Conservation (phyloP, 2,113 vertebrate species). For the Bubo scandiacus region DNA sequence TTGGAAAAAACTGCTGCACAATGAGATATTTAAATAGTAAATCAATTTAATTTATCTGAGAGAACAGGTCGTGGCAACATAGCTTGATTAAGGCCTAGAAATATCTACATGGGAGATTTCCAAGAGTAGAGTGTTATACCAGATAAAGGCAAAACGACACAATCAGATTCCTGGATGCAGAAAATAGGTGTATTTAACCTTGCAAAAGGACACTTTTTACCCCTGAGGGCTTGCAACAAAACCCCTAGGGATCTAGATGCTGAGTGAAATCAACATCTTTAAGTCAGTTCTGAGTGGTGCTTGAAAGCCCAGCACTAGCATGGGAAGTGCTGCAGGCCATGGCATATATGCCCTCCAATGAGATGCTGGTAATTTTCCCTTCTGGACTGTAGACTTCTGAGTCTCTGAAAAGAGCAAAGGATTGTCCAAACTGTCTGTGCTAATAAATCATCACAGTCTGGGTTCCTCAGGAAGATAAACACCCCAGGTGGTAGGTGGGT, state of each 20-base stretch:
- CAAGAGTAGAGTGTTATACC: not conserved
- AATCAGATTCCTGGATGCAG: not conserved
- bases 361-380: not conserved
- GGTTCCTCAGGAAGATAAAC: not conserved
- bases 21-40: not conserved
- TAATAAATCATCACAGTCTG: not conserved
- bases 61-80: not conserved
- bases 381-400: not conserved
- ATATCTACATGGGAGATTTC: not conserved
- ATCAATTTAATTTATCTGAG: not conserved
- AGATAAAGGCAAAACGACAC: not conserved
- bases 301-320: not conserved
- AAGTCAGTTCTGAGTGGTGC: not conserved
- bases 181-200: not conserved
- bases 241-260: not conserved
- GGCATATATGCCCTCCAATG: not conserved
- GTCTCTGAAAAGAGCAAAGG: not conserved
- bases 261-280: not conserved
- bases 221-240: not conserved
- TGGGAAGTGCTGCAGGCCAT: rapidly evolving
- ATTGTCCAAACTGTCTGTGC: not conserved
- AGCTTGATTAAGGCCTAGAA: not conserved
- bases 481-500: not conserved
- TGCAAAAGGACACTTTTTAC: not conserved
- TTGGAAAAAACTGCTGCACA: not conserved